Conservation (phyloP, 2,797 vertebrate genomes). For the Sebastes minor region DNA sequence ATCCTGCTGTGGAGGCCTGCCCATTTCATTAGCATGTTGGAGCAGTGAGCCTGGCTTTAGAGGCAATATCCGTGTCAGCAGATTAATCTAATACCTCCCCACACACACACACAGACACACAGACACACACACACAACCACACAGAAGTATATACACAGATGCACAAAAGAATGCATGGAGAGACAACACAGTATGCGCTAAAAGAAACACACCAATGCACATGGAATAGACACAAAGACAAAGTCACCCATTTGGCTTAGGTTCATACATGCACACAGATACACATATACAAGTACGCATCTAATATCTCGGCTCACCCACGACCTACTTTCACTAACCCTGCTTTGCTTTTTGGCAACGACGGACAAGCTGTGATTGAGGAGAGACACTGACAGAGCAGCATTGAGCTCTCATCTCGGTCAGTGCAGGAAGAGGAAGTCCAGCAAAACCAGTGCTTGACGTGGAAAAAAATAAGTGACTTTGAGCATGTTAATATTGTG, state of each 20-base stretch:
- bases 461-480: neutral
- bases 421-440: no score
- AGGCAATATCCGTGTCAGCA: slow-evolving; percentile 81
- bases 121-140: neutral
- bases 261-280: slow-evolving; percentile 22
- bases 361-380: slow-evolving; percentile 46
- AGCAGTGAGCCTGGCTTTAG: slow-evolving; percentile 81
- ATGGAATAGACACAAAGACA: neutral
- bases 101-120: slow-evolving; percentile 21
- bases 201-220: slow-evolving; percentile 8
- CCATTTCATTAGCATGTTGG: slow-evolving; percentile 84
- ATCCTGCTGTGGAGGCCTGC: slow-evolving; percentile 80
- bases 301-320: slow-evolving; percentile 60
- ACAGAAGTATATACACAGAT: slow-evolving; percentile 8
- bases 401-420: neutral
- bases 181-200: slow-evolving; percentile 5
- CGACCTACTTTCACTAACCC: slow-evolving; percentile 70
- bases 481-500: neutral
- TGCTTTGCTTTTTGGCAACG: slow-evolving; percentile 67
- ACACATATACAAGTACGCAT: slow-evolving; percentile 26
- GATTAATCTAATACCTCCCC: slow-evolving; percentile 83
- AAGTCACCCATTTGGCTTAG: neutral
- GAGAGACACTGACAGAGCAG: slow-evolving; percentile 25
- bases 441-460: no score
- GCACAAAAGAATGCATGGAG: slow-evolving; percentile 19